These are phyloP conservation scores for Hoplias malabaricus DNA, from an alignment of 2,113 vertebrate genomes.

Conservation along the genomic window DNA sequence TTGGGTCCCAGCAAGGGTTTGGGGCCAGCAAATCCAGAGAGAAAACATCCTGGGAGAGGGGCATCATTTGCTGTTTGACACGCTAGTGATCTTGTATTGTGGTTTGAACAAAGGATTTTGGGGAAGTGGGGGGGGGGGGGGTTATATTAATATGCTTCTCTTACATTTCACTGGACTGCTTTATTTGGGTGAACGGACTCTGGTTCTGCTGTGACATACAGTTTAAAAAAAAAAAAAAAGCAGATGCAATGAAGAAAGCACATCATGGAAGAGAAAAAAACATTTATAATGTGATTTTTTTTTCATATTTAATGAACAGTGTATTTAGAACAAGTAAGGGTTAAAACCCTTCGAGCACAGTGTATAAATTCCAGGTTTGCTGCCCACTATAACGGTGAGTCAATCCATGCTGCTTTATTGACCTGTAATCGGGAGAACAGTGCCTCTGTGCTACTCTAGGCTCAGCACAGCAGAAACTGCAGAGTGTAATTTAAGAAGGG, in stretches of 20 bases:
- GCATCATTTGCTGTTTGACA: conserved; percentile 31
- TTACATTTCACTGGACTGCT: neutral
- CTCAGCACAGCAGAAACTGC: no score
- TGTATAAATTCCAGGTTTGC: no score
- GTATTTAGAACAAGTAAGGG: no score
- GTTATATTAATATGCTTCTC: neutral
- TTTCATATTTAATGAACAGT: no score
- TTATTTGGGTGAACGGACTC: neutral
- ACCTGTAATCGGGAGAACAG: no score
- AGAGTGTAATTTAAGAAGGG: no score
- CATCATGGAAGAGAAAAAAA: no score
- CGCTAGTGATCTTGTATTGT: conserved; percentile 30
- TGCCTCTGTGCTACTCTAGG: no score
- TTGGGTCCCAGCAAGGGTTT: neutral
- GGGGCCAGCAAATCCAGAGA: conserved; percentile 2
- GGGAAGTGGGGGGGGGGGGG: neutral
- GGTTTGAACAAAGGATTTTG: conserved; percentile 8
- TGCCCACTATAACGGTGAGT: no score
- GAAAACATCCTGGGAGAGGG: conserved; percentile 16
- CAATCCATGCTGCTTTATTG: no score
- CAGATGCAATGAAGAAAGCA: neutral
- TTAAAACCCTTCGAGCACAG: no score
- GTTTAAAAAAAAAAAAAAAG: neutral
- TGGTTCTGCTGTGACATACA: neutral
- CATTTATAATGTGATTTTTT: no score